Evolutionary conservation across 2,888 invertebrate genomes (phyloP), one percentile per base, ranked within the genome.

Genomic region (Steinernema carpocapsae): DNA sequence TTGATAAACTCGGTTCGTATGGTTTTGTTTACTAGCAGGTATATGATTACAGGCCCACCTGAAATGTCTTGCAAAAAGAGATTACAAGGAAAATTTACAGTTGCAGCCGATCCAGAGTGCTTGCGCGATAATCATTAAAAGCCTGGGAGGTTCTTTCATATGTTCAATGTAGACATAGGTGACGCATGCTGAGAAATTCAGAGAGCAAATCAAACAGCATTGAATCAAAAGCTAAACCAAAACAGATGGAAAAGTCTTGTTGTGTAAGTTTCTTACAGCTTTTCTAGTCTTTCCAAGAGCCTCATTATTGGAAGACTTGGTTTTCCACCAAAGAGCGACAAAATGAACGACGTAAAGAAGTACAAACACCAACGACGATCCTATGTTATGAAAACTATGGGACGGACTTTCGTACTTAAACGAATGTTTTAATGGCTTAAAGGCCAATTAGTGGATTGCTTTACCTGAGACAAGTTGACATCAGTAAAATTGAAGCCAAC

Each of bases 151-250:
- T 14, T 19, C 32, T n/a, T 3, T 37, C n/a, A 74, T 26, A 19
- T 56, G 46, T 45, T 74, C 70, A 43, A 74, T 74, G 42, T 24
- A 29, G 14, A 74, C 74, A 32, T 74, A 56, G 29, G 19, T 22
- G 12, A 64, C 72, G 64, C 56, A 72, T 19, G 72, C 72, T 14
- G 64, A 59, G 43, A 51, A 72, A 43, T 64, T 59, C 6, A 72
- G n/a, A 3, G 51, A 22, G 45, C 72, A 43, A 45, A 72, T 72
- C 0, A 29, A 43, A 6, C 46, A 51, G 0, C 48, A 32, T 29
- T 72, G 72, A 24, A 72, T 42, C 17, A 72, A 59, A 43, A 64
- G 56, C 72, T 72, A 29, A 72, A n/a, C n/a, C n/a, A 72, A 24
- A 10, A 22, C 2, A 19, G 22, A 22, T 4, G 19, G 1, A 4